These are phyloP conservation scores for Labia minor DNA, from an alignment of 2,888 invertebrate genomes.

Conservation along the genomic window DNA sequence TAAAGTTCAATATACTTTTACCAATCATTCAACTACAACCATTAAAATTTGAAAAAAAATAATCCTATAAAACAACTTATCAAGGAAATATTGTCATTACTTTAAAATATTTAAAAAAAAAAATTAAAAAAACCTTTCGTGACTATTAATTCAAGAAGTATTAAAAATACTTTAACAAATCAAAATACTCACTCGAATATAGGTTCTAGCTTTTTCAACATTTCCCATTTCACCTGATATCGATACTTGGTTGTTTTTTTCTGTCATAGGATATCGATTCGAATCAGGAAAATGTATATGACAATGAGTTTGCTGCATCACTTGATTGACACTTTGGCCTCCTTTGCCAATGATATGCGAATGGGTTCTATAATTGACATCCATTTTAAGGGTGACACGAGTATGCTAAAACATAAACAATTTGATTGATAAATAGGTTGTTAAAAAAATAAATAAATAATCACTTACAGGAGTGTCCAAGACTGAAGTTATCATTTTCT, in stretches of 20 bases:
- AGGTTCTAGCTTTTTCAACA: conserved; percentile 77
- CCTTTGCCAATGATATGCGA: conserved; percentile 96
- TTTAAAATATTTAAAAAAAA: too few relatives aligned
- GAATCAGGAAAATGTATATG: conserved; percentile 99
- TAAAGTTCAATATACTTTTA: too few relatives aligned
- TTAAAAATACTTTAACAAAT: too few relatives aligned
- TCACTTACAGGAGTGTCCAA: conserved; percentile 74
- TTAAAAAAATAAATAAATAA: too few relatives aligned
- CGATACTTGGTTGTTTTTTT: conserved; percentile 97
- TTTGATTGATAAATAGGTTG: too few relatives aligned
- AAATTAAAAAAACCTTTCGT: too few relatives aligned
- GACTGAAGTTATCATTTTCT: conserved; percentile 74
- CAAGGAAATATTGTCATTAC: too few relatives aligned
- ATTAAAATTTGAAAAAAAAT: too few relatives aligned
- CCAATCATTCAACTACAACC: too few relatives aligned
- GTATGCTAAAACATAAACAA: conserved; percentile 65
- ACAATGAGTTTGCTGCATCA: conserved; percentile 92
- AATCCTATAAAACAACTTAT: too few relatives aligned
- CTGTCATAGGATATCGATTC: conserved; percentile 80
- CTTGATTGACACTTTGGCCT: conserved; percentile 65
- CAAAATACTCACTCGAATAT: conserved; percentile 65
- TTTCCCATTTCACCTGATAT: conserved; percentile 86
- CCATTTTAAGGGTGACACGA: conserved; percentile 94
- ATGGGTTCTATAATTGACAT: conserved; percentile 96
- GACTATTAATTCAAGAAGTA: too few relatives aligned